Evolutionary conservation across 2,888 invertebrate species (phyloP).

Genomic region (Pollenia labialis): DNA sequence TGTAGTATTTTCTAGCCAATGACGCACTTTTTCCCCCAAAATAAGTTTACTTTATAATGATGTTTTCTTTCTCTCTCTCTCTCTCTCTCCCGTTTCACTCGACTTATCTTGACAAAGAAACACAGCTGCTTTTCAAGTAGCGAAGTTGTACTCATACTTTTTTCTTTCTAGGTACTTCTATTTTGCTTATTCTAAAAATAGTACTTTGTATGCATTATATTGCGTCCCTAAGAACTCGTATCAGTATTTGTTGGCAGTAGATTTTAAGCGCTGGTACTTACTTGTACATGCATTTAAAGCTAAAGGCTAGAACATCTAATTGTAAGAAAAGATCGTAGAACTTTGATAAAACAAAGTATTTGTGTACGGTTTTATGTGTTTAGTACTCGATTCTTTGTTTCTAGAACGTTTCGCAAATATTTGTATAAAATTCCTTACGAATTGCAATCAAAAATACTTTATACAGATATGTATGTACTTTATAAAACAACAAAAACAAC

Average conservation of each 20-base stretch:
- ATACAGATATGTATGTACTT: slow-evolving; percentile 1
- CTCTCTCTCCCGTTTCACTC: neutral
- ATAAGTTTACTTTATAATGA: neutral
- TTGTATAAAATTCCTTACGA: slow-evolving; percentile 67
- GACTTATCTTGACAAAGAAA: slow-evolving; percentile 44
- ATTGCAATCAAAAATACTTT: slow-evolving; percentile 42
- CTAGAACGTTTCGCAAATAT: slow-evolving; percentile 65
- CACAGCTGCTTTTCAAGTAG: slow-evolving; percentile 40
- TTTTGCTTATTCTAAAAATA: slow-evolving; percentile 15
- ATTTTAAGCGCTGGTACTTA: neutral
- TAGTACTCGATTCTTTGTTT: neutral
- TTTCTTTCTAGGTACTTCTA: slow-evolving; percentile 16
- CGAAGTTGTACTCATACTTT: slow-evolving; percentile 3
- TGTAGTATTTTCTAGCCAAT: slow-evolving; percentile 5
- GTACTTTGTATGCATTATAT: neutral
- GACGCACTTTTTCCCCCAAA: slow-evolving; percentile 40
- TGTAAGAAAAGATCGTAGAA: slow-evolving; percentile 59
- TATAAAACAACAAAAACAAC: neutral
- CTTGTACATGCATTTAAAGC: slow-evolving; percentile 36
- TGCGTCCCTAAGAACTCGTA: neutral
- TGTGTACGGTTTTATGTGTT: neutral
- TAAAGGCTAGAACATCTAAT: slow-evolving; percentile 54
- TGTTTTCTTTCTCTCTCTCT: neutral
- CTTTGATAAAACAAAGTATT: slow-evolving; percentile 57
- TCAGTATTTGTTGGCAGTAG: neutral